phyloP scores from a whole-genome alignment of 2,888 invertebrate species.

The Metacarcinus magister region DNA sequence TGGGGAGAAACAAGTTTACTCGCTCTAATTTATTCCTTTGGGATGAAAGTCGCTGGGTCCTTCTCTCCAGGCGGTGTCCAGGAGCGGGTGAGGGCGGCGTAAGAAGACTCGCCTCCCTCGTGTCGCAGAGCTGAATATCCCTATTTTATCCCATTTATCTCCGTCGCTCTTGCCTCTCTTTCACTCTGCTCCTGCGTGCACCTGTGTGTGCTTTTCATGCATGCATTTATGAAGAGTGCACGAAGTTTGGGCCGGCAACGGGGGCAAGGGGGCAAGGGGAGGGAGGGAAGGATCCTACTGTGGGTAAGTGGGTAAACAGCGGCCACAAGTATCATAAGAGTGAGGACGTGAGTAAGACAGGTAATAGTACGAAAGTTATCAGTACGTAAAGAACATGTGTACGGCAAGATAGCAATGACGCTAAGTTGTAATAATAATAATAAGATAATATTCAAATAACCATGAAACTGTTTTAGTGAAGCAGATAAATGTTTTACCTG shows the following conservation, averaged over 20 bases:
- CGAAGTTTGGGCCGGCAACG: too few relatives aligned
- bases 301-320: not conserved
- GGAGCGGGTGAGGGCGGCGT: not conserved
- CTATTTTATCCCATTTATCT: not conserved
- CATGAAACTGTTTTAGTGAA: too few relatives aligned
- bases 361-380: too few relatives aligned
- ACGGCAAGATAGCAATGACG: too few relatives aligned
- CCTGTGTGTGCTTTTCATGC: not conserved
- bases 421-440: too few relatives aligned
- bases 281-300: not conserved
- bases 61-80: not conserved
- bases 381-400: too few relatives aligned
- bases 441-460: too few relatives aligned
- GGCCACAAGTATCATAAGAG: not conserved
- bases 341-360: not conserved
- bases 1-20: not conserved
- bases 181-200: not conserved
- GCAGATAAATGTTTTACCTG: too few relatives aligned
- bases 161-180: conserved; percentile 10
- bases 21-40: conserved; percentile 26
- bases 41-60: conserved; percentile 7
- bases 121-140: too few relatives aligned
- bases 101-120: not conserved
- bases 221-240: conserved; percentile 2
- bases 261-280: not conserved